A percentile compares a stretch with the other conserved stretches of the same genome.
Evolutionary conservation across 2,888 invertebrate species (phyloP).

Genomic region (Cheilosia soror): DNA sequence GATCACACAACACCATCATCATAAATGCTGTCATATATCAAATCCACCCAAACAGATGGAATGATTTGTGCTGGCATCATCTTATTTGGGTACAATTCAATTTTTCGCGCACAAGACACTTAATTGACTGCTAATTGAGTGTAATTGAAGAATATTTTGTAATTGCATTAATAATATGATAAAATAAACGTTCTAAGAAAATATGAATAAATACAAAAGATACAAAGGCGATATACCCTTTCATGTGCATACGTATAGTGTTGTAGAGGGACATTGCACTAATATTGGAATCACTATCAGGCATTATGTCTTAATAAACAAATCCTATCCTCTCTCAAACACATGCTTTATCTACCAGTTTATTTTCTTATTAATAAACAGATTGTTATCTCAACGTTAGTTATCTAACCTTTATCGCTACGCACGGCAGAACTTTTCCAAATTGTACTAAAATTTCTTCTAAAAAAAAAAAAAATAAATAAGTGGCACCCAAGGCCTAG

Average conservation of each 20-base stretch:
- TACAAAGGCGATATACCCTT: slow-evolving; percentile 7
- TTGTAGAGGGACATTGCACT: neutral
- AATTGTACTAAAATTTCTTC: no score
- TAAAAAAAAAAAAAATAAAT: no score
- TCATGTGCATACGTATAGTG: neutral
- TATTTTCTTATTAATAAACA: no score
- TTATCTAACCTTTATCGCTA: no score
- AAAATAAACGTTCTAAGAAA: slow-evolving; percentile 56
- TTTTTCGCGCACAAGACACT: slow-evolving; percentile 78
- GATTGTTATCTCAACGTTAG: no score
- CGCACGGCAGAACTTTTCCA: no score
- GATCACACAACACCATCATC: slow-evolving; percentile 57
- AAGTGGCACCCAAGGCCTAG: no score
- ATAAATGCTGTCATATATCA: slow-evolving; percentile 73
- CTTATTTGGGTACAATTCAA: slow-evolving; percentile 75
- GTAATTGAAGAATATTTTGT: slow-evolving; percentile 84
- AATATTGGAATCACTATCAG: no score
- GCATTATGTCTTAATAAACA: no score
- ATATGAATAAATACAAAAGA: neutral
- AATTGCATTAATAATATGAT: slow-evolving; percentile 83
- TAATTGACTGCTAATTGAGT: slow-evolving; percentile 84
- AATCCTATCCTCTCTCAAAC: no score
- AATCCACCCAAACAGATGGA: slow-evolving; percentile 55
- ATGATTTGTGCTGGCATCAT: slow-evolving; percentile 71
- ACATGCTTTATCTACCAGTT: no score